Evolutionary conservation across 1,140 invertebrate genomes (phyloP).

Genomic region (Listronotus bonariensis): DNA sequence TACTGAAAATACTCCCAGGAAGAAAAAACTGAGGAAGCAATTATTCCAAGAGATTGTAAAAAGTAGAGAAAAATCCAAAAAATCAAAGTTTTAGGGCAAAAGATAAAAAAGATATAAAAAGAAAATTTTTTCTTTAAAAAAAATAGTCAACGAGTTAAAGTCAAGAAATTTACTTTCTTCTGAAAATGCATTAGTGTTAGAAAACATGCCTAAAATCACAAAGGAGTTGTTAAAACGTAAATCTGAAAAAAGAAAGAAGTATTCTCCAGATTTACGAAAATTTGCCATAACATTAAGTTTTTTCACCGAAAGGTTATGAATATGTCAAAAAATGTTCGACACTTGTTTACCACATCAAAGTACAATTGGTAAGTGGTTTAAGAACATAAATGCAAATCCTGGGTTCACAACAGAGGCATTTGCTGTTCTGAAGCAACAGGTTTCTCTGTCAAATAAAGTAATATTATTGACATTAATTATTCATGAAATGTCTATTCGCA

Average conservation of each 20-base stretch:
- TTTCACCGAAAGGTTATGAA: conserved; percentile 23
- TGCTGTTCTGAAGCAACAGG: conserved; percentile 11
- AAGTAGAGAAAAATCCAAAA: neutral
- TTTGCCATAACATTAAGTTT: conserved; percentile 29
- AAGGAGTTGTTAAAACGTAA: conserved; percentile 9
- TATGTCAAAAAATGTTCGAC: conserved; percentile 27
- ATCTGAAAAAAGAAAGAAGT: conserved; percentile 1
- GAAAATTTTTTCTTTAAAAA: conserved; percentile 12
- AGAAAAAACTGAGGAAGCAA: neutral
- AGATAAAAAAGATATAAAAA: conserved; percentile 8
- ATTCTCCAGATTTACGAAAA: conserved; percentile 7
- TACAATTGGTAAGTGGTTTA: conserved; percentile 28
- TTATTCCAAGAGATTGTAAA: neutral
- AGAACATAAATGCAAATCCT: conserved; percentile 20
- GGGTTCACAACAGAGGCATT: conserved; percentile 18
- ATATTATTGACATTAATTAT: conserved; percentile 8
- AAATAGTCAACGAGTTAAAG: conserved; percentile 7
- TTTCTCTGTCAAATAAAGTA: conserved; percentile 3
- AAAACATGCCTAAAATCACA: conserved; percentile 3
- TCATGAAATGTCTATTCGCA: conserved; percentile 30
- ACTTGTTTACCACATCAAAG: conserved; percentile 25
- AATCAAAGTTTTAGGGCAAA: neutral
- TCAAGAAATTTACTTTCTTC: conserved; percentile 13
- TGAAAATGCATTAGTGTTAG: conserved; percentile 20
- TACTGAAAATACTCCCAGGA: neutral